Conservation (phyloP, 2,888 invertebrate genomes). For the Tricholauxania praeusta region DNA sequence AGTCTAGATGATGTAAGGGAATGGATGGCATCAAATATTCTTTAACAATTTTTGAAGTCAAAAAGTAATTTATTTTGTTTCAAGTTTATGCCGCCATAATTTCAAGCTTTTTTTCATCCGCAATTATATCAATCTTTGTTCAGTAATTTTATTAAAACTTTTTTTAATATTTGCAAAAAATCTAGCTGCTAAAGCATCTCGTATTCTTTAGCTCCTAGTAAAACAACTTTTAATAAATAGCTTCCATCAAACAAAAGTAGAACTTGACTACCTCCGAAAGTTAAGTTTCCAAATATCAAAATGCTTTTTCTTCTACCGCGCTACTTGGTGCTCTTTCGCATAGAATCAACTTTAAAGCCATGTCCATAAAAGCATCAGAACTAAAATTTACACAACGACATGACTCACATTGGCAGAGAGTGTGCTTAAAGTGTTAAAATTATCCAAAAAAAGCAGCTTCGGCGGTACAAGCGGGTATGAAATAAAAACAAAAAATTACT, state of each 20-base stretch:
- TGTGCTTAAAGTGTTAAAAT: conserved; percentile 25
- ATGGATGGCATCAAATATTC: no score
- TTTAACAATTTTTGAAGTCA: no score
- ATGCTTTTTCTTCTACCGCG: conserved; percentile 51
- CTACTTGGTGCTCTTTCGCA: conserved; percentile 37
- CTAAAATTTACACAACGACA: conserved; percentile 1
- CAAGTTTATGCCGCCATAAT: not conserved
- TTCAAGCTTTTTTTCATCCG: conserved; percentile 14
- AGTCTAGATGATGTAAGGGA: conserved; percentile 46
- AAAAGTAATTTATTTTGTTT: not conserved
- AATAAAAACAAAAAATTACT: not conserved
- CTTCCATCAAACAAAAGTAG: conserved; percentile 59
- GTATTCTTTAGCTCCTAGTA: conserved; percentile 66
- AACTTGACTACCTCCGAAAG: conserved; percentile 48
- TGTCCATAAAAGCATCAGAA: conserved; percentile 25
- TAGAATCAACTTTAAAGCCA: conserved; percentile 31
- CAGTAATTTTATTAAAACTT: conserved; percentile 3
- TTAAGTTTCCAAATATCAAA: conserved; percentile 58
- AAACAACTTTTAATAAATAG: conserved; percentile 64
- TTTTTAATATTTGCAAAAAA: conserved; percentile 39
- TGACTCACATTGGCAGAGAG: not conserved
- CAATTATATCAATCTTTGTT: not conserved
- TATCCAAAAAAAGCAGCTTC: conserved; percentile 6
- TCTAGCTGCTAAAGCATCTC: conserved; percentile 64
- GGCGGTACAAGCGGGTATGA: not conserved